A percentile compares a stretch with the other conserved stretches of the same genome.
phyloP scores from a whole-genome alignment of 2,888 invertebrate species.

The Sphinx pinastri region DNA sequence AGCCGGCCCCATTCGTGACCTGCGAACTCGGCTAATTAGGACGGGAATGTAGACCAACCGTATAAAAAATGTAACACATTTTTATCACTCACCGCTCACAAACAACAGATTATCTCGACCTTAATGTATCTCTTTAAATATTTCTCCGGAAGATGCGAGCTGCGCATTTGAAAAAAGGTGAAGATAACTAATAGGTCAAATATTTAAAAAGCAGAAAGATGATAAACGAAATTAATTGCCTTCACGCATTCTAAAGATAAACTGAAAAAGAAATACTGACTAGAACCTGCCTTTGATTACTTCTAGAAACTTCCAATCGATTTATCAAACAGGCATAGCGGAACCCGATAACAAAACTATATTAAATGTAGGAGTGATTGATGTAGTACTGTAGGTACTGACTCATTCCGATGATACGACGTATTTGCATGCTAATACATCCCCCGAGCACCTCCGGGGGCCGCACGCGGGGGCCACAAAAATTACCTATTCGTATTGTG shows the following conservation, averaged over 20 bases:
- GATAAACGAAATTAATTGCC: too few species aligned
- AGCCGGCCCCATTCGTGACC: constrained; percentile 5
- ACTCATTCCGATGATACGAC: constrained; percentile 23
- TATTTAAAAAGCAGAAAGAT: too few species aligned
- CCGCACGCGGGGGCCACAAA: neutral
- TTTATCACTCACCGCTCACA: constrained; percentile 15
- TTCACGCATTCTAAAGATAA: neutral
- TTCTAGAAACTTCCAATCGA: too few species aligned
- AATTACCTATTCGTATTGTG: constrained; percentile 19
- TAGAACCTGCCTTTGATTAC: neutral
- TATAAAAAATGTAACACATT: constrained; percentile 18
- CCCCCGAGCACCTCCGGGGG: constrained; percentile 18
- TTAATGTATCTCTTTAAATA: neutral
- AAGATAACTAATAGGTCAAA: too few species aligned
- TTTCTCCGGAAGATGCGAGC: neutral
- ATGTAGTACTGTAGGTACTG: constrained; percentile 18
- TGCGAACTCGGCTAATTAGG: constrained; percentile 13
- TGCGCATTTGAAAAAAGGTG: neutral
- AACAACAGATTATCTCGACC: constrained; percentile 3
- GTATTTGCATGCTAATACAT: constrained; percentile 19
- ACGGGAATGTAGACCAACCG: constrained; percentile 15
- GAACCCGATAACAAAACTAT: neutral
- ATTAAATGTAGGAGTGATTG: constrained; percentile 14
- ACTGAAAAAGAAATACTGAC: neutral
- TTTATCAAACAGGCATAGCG: neutral